These are phyloP conservation scores for Gymnobelideus leadbeateri DNA, from an alignment of 2,113 vertebrate species.

Conservation along the genomic window DNA sequence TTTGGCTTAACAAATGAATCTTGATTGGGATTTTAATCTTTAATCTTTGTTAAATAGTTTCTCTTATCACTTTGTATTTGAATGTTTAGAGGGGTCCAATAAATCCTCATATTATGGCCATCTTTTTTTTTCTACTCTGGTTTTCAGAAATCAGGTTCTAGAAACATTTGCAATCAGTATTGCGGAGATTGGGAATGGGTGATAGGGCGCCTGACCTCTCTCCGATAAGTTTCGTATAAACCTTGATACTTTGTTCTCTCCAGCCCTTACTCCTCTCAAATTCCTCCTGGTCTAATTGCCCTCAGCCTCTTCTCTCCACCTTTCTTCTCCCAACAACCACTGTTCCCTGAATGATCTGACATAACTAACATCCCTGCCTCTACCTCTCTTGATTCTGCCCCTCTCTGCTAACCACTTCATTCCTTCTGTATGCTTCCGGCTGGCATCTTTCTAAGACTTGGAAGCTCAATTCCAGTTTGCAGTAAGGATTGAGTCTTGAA, in stretches of 20 bases:
- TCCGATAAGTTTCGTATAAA: background rate
- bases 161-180: background rate
- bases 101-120: constrained; percentile 33
- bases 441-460: background rate
- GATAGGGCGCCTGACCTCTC: background rate
- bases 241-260: background rate
- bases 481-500: constrained; percentile 1
- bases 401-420: constrained; percentile 10
- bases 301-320: background rate
- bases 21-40: constrained; percentile 12
- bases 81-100: constrained; percentile 31
- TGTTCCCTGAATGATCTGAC: constrained; percentile 1
- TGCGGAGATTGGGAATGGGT: background rate
- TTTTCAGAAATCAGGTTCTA: background rate
- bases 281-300: background rate
- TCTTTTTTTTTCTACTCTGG: constrained; percentile 12
- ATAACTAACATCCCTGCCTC: constrained; percentile 1
- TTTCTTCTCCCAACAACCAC: background rate
- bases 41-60: constrained; percentile 40
- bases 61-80: constrained; percentile 24
- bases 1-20: constrained; percentile 35
- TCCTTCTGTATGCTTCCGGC: background rate
- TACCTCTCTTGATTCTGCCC: background rate
- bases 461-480: background rate
- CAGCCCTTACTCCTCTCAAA: background rate